phyloP scores from a whole-genome alignment of 2,888 invertebrate genomes.

The Osmoderma eremita region DNA sequence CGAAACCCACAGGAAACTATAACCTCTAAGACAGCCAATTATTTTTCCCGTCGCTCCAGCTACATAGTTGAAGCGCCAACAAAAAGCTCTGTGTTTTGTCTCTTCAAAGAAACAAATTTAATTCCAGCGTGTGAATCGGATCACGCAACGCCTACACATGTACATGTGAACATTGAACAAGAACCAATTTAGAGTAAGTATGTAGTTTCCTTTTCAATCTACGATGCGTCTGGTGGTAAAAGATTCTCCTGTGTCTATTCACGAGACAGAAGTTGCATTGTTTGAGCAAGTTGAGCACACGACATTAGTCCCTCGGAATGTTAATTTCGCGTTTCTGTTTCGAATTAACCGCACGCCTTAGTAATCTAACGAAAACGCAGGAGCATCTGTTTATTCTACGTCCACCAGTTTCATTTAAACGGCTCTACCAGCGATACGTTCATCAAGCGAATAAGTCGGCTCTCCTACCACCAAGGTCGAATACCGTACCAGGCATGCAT shows the following conservation, averaged over 20 bases:
- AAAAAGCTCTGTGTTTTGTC: conserved; percentile 18
- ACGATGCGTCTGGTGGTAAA: too few species aligned
- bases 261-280: conserved; percentile 14
- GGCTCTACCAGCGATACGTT: conserved; percentile 13
- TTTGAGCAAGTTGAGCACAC: conserved; percentile 13
- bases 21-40: conserved; percentile 3
- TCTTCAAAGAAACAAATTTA: conserved; percentile 18
- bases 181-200: conserved; percentile 1
- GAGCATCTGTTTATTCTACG: conserved; percentile 29
- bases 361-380: conserved; percentile 21
- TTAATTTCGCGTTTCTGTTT: conserved; percentile 33
- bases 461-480: conserved; percentile 18
- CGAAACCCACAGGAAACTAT: conserved; percentile 17
- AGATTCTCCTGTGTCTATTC: not conserved
- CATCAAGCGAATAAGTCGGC: conserved; percentile 9
- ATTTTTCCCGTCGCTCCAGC: conserved; percentile 4
- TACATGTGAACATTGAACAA: conserved; percentile 7
- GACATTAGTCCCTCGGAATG: conserved; percentile 16
- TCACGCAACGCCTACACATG: conserved; percentile 5
- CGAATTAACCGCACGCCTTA: conserved; percentile 32
- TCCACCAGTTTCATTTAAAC: conserved; percentile 18
- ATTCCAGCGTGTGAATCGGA: conserved; percentile 24
- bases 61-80: conserved; percentile 1
- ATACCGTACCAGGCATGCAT: conserved; percentile 1
- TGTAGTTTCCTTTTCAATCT: not conserved